Evolutionary conservation across 2,888 invertebrate species (phyloP).

Genomic region (Biston betularia): DNA sequence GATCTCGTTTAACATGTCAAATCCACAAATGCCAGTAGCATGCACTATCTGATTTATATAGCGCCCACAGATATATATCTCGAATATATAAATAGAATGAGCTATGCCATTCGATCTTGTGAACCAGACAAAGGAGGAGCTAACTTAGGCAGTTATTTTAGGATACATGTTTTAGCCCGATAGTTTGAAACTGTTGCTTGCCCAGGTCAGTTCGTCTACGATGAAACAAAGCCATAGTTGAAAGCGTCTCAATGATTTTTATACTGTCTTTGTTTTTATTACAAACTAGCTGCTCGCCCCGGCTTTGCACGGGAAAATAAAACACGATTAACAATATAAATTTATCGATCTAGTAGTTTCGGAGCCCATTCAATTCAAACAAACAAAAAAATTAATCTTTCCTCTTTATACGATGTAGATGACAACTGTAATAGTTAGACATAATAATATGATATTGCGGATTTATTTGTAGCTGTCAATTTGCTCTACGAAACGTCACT

Average conservation of each 20-base stretch:
- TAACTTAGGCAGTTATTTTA: constrained; percentile 4
- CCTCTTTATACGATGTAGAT: too few relatives aligned
- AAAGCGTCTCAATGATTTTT: neutral
- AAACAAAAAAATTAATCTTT: too few relatives aligned
- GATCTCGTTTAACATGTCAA: constrained; percentile 7
- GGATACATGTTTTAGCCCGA: neutral
- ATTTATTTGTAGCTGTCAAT: too few relatives aligned
- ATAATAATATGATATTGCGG: too few relatives aligned
- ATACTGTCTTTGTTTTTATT: neutral
- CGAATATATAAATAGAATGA: neutral
- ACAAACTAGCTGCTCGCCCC: too few relatives aligned
- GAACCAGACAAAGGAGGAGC: constrained; percentile 8
- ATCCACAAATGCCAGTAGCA: neutral
- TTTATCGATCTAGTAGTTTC: too few relatives aligned
- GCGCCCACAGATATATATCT: neutral
- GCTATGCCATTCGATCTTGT: neutral
- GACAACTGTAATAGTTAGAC: too few relatives aligned
- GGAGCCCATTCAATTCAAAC: too few relatives aligned
- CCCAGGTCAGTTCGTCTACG: neutral
- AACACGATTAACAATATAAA: too few relatives aligned
- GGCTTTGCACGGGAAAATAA: too few relatives aligned
- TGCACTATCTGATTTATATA: constrained; percentile 10
- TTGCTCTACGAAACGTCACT: too few relatives aligned
- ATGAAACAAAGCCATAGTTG: neutral
- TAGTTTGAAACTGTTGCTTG: neutral